Evolutionary conservation across 2,797 vertebrate genomes (phyloP).

Genomic region (Channa striata): DNA sequence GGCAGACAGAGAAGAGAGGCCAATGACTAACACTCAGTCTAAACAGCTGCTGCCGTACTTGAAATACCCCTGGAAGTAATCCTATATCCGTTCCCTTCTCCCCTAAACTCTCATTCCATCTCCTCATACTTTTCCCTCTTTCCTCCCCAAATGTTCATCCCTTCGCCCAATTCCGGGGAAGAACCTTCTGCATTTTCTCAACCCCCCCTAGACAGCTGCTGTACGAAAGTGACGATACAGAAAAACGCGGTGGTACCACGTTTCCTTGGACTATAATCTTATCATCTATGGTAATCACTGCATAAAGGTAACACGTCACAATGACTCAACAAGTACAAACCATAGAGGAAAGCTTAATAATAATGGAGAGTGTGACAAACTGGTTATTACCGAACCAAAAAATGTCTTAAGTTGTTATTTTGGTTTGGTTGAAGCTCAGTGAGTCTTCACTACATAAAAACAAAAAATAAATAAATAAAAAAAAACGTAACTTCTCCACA

Average conservation of each 20-base stretch:
- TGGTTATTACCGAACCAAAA: no score
- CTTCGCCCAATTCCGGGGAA: conserved; percentile 50
- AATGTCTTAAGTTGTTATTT: no score
- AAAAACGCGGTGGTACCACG: neutral
- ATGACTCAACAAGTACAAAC: neutral
- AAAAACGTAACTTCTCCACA: no score
- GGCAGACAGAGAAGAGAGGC: conserved; percentile 2
- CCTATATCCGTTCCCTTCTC: conserved; percentile 49
- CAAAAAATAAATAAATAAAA: no score
- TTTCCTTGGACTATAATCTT: neutral
- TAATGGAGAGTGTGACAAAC: no score
- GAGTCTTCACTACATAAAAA: no score
- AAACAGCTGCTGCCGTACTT: conserved; percentile 75
- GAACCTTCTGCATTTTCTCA: conserved; percentile 35
- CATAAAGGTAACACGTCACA: neutral
- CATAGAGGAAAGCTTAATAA: no score
- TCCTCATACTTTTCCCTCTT: conserved; percentile 30
- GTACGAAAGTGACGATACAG: neutral
- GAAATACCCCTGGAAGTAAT: conserved; percentile 69
- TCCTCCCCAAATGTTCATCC: conserved; percentile 18
- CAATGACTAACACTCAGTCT: conserved; percentile 64
- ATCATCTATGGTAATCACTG: no score
- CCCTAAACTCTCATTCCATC: conserved; percentile 19
- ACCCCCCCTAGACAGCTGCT: conserved; percentile 23
- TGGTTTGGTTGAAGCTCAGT: no score